Conservation (phyloP, 2,113 vertebrate genomes). For the Bos indicus region DNA sequence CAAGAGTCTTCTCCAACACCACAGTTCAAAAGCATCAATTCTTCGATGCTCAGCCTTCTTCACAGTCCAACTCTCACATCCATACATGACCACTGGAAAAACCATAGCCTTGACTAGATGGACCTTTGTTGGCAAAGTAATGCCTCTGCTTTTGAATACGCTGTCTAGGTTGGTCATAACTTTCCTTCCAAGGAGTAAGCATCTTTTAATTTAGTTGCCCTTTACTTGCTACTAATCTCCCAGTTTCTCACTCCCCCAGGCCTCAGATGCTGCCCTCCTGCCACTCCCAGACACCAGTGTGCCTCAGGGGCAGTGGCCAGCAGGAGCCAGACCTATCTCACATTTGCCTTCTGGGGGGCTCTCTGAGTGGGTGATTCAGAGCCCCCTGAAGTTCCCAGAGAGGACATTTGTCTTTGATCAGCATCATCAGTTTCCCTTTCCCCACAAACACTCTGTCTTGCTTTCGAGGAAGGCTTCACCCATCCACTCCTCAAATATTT, state of each 20-base stretch:
- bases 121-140: too few species aligned
- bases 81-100: too few species aligned
- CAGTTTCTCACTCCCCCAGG: neutral
- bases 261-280: neutral
- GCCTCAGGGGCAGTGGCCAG: rapidly evolving
- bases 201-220: neutral
- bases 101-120: too few species aligned
- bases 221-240: neutral
- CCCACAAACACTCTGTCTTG: neutral
- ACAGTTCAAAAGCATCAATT: too few species aligned
- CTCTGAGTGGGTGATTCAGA: neutral
- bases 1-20: too few species aligned
- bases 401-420: neutral
- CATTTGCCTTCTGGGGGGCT: neutral
- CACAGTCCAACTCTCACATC: too few species aligned
- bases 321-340: neutral
- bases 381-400: neutral
- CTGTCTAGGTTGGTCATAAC: too few species aligned
- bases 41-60: too few species aligned
- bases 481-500: neutral
- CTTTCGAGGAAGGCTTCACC: neutral
- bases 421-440: too few species aligned
- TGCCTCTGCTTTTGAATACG: too few species aligned
- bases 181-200: too few species aligned
- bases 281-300: neutral